A percentile compares a stretch with the other conserved stretches of the same genome.
Evolutionary conservation across 1,140 invertebrate genomes (phyloP).

Genomic region (Campoletis sonorensis): DNA sequence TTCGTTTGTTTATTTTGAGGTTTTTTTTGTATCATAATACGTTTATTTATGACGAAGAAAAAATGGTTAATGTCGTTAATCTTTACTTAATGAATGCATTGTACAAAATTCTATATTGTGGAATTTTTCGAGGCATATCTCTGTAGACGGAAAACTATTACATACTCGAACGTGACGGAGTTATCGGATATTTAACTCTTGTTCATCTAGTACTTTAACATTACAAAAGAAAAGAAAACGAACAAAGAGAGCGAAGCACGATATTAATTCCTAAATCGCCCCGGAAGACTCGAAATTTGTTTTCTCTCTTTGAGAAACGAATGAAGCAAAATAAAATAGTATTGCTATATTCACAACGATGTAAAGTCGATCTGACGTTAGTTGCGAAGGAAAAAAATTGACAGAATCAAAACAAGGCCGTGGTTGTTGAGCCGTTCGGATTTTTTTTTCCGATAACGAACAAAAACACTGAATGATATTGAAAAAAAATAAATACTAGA

Average conservation of each 20-base stretch:
- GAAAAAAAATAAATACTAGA: constrained; percentile 20
- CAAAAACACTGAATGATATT: not conserved
- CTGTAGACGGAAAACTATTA: constrained; percentile 35
- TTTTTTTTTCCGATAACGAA: not conserved
- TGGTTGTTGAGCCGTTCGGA: not conserved
- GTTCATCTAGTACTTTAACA: not conserved
- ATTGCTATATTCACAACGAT: not conserved
- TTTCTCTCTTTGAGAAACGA: not conserved
- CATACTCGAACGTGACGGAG: constrained; percentile 40
- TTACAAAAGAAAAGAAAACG: no score
- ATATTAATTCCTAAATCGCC: not conserved
- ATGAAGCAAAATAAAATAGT: not conserved
- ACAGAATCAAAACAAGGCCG: not conserved
- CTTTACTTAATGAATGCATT: constrained; percentile 51
- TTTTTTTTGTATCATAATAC: constrained; percentile 54
- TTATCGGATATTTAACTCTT: not conserved
- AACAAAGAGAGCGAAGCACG: no score
- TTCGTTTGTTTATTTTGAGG: constrained; percentile 47
- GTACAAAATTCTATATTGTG: constrained; percentile 54
- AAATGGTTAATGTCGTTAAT: constrained; percentile 46
- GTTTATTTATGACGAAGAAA: constrained; percentile 55
- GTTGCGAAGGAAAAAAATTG: not conserved
- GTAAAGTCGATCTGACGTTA: not conserved
- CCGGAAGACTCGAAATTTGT: not conserved
- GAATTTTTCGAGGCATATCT: constrained; percentile 41